Percentiles rank a stretch among this genome's conserved stretches.
phyloP scores from a whole-genome alignment of 1,140 invertebrate species.

The Aphis craccivora region DNA sequence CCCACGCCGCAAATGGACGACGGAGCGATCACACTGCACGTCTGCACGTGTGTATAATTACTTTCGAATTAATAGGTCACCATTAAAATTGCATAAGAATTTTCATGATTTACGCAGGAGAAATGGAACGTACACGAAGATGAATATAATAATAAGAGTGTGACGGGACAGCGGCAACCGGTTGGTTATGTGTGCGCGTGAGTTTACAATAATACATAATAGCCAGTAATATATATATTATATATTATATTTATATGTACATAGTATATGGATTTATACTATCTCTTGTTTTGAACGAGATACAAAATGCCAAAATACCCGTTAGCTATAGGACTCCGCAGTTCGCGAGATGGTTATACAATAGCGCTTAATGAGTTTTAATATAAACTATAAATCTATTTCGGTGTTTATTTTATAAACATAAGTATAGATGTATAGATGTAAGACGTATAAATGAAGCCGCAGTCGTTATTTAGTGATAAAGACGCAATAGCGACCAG shows the following conservation, averaged over 20 bases:
- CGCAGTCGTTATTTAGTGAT: neutral
- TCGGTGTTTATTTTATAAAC: neutral
- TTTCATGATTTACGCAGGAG: neutral
- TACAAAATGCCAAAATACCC: slow-evolving; percentile 17
- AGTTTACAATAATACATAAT: neutral
- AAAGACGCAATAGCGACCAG: neutral
- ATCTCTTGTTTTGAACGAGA: slow-evolving; percentile 6
- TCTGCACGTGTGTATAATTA: neutral
- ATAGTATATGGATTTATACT: neutral
- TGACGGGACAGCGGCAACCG: slow-evolving; percentile 30
- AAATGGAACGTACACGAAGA: slow-evolving; percentile 21
- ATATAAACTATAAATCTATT: neutral
- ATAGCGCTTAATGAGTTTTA: slow-evolving; percentile 19
- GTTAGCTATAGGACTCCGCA: slow-evolving; percentile 33
- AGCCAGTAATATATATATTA: neutral
- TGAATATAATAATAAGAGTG: neutral
- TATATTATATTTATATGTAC: neutral
- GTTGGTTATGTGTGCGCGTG: neutral
- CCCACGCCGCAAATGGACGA: neutral
- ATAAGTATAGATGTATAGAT: neutral
- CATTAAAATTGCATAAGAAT: slow-evolving; percentile 34
- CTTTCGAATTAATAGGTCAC: slow-evolving; percentile 47
- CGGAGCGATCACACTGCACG: neutral
- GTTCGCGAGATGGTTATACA: neutral
- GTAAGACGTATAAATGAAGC: no score